These are phyloP conservation scores for Orchestia grillus DNA, from an alignment of 1,140 invertebrate genomes.

Conservation along the genomic window DNA sequence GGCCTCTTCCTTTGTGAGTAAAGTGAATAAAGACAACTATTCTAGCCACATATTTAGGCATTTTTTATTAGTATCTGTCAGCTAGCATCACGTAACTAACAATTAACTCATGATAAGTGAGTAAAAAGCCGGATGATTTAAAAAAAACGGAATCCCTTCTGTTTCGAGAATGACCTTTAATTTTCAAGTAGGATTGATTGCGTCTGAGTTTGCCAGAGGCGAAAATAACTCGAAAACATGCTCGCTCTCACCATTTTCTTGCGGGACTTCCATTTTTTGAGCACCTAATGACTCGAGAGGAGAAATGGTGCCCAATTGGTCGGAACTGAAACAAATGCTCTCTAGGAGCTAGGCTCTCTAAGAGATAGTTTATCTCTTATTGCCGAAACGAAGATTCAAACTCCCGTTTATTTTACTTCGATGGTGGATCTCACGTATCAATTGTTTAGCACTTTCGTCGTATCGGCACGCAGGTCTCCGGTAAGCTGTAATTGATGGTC, in stretches of 20 bases:
- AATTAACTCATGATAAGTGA: neutral
- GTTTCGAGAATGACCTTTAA: neutral
- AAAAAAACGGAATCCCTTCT: neutral
- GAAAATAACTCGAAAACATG: neutral
- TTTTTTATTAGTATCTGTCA: too few relatives aligned
- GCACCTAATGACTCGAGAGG: neutral
- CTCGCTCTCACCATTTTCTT: neutral
- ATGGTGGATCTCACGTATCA: neutral
- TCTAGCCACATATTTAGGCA: too few relatives aligned
- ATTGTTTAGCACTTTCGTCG: neutral
- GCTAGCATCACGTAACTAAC: too few relatives aligned
- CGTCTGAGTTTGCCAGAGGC: neutral
- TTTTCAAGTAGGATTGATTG: neutral
- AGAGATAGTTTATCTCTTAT: neutral
- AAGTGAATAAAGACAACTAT: too few relatives aligned
- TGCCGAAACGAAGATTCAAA: neutral
- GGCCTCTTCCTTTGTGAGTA: too few relatives aligned
- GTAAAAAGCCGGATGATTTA: neutral
- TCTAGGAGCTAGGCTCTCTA: neutral
- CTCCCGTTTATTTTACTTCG: neutral
- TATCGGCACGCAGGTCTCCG: neutral
- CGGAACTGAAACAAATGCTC: constrained; percentile 11
- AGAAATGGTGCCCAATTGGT: neutral
- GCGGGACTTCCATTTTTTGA: neutral
- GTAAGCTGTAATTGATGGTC: constrained; percentile 40